These are phyloP conservation scores for Mesocricetus auratus DNA, from an alignment of 2,113 vertebrate species.

Conservation along the genomic window DNA sequence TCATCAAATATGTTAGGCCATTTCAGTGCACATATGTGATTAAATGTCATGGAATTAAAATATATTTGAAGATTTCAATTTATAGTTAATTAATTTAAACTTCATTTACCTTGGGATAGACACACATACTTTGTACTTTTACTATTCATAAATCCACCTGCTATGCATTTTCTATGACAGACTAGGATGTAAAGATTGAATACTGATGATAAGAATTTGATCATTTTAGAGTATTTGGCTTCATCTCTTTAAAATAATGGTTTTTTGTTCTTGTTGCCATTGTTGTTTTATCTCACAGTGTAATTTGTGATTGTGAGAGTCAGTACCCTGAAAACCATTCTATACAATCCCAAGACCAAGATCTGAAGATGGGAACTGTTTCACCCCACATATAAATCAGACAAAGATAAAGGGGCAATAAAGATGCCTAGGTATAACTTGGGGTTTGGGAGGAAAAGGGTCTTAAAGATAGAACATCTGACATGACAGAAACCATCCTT, in stretches of 20 bases:
- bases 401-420: not conserved
- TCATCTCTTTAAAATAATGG: not conserved
- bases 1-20: not conserved
- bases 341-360: not conserved
- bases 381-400: not conserved
- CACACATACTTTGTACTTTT: not conserved
- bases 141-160: conserved; percentile 5
- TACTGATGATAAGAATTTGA: not conserved
- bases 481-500: not conserved
- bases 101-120: not conserved
- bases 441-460: not conserved
- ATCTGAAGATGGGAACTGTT: conserved; percentile 2
- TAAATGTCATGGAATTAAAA: conserved; percentile 22
- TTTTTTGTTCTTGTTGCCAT: not conserved
- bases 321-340: not conserved
- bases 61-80: not conserved
- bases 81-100: not conserved
- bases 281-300: not conserved
- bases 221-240: not conserved
- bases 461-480: conserved; percentile 1
- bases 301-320: conserved; percentile 18
- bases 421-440: conserved; percentile 49
- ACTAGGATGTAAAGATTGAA: not conserved
- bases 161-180: not conserved
- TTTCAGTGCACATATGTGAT: not conserved